These are phyloP conservation scores for Atethmia centrago DNA, from an alignment of 2,888 invertebrate genomes.

Conservation along the genomic window DNA sequence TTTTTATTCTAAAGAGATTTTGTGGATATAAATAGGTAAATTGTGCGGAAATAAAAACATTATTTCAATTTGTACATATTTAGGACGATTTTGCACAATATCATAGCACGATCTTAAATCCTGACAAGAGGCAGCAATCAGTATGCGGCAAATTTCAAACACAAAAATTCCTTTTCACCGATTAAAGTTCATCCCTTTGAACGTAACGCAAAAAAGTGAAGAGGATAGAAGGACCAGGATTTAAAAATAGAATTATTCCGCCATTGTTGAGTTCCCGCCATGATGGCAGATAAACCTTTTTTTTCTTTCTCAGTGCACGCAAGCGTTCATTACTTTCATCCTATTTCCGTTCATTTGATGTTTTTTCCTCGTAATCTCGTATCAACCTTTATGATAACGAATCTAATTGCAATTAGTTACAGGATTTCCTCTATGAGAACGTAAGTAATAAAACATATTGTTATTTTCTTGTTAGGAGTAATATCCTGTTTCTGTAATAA, in stretches of 20 bases:
- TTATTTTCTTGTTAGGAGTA: conserved; percentile 14
- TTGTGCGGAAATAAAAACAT: background rate
- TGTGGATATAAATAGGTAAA: background rate
- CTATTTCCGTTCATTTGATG: conserved; percentile 6
- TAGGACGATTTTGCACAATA: background rate
- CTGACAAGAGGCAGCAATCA: background rate
- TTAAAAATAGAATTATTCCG: conserved; percentile 46
- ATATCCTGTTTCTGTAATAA: conserved; percentile 1
- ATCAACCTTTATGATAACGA: conserved; percentile 15
- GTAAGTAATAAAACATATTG: conserved; percentile 9
- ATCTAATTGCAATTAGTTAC: conserved; percentile 26
- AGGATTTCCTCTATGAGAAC: conserved; percentile 11
- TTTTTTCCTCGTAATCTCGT: conserved; percentile 23
- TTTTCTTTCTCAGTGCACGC: conserved; percentile 8
- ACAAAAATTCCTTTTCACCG: background rate
- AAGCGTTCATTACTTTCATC: conserved; percentile 28
- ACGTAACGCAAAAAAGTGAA: conserved; percentile 19
- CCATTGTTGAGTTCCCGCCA: conserved; percentile 18
- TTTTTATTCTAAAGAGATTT: background rate
- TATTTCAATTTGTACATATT: background rate
- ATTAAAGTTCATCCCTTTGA: conserved; percentile 5
- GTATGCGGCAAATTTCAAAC: background rate
- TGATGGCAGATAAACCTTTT: conserved; percentile 16
- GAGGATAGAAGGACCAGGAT: conserved; percentile 11
- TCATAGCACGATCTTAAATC: background rate